phyloP scores from a whole-genome alignment of 2,797 vertebrate species.

The Synaphobranchus kaupii region DNA sequence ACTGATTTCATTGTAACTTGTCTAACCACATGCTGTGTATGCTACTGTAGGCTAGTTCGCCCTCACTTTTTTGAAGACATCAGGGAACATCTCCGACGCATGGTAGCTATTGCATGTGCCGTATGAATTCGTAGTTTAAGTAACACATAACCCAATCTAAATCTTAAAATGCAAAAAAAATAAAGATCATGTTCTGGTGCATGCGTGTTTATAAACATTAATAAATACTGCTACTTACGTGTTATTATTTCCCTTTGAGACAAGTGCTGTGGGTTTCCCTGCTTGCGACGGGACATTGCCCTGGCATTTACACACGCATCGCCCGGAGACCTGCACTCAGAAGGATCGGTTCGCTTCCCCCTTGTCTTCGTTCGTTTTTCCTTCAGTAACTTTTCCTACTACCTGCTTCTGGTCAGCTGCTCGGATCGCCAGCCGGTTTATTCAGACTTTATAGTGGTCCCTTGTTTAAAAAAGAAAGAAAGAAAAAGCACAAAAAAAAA shows the following conservation, averaged over 20 bases:
- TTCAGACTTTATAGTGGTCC: conserved; percentile 38
- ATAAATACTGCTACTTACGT: conserved; percentile 77
- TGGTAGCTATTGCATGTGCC: not conserved
- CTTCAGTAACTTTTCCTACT: conserved; percentile 58
- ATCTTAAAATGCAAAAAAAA: conserved; percentile 26
- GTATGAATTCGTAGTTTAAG: not conserved
- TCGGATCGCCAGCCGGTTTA: conserved; percentile 33
- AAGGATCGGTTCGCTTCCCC: conserved; percentile 74
- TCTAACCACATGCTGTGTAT: not conserved
- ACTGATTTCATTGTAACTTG: not conserved
- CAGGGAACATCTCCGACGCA: not conserved
- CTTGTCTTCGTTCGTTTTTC: conserved; percentile 61
- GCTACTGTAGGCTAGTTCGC: not conserved
- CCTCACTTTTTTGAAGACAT: not conserved
- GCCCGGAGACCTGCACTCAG: conserved; percentile 88
- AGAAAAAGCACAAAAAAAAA: not conserved
- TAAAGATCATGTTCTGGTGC: not conserved
- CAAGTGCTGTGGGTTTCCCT: conserved; percentile 99
- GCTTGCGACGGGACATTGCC: conserved; percentile 99
- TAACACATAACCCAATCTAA: conserved; percentile 10
- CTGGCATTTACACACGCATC: conserved; percentile 98
- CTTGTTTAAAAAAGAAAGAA: conserved; percentile 2
- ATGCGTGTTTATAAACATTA: not conserved
- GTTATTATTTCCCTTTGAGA: conserved; percentile 93
- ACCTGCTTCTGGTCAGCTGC: conserved; percentile 43